Conservation (phyloP, 2,888 invertebrate genomes). For the Mesorhabditis belari region DNA sequence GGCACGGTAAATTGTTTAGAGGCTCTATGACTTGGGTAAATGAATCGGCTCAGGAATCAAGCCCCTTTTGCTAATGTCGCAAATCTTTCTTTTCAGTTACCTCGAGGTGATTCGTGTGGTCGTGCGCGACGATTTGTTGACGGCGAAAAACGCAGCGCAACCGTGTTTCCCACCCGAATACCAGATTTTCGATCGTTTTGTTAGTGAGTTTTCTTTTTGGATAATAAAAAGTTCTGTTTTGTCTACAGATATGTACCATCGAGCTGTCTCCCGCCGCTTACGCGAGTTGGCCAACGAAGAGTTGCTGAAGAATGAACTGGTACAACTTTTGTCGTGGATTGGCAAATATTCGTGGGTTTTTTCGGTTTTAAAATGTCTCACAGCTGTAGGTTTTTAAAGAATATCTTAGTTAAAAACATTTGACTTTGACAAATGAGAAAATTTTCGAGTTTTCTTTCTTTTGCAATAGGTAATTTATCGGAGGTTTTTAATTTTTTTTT, state of each 20-base stretch:
- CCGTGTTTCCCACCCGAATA: slow-evolving; percentile 94
- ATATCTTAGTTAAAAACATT: too few species aligned
- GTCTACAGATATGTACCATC: slow-evolving; percentile 92
- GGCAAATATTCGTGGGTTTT: slow-evolving; percentile 67
- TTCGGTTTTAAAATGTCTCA: too few species aligned
- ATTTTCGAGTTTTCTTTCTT: too few species aligned
- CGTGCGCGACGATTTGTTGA: slow-evolving; percentile 43
- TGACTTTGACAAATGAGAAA: too few species aligned
- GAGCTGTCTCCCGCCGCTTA: slow-evolving; percentile 62
- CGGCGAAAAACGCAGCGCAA: slow-evolving; percentile 56
- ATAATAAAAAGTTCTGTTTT: too few species aligned
- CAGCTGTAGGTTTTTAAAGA: too few species aligned
- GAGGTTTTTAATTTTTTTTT: slow-evolving; percentile 51
- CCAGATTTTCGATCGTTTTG: slow-evolving; percentile 81
- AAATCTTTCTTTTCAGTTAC: slow-evolving; percentile 63
- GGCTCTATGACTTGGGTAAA: background rate
- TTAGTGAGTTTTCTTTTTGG: too few species aligned
- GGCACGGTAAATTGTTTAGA: slow-evolving; percentile 53
- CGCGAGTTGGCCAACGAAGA: slow-evolving; percentile 80
- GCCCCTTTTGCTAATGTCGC: too few species aligned
- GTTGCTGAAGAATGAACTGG: slow-evolving; percentile 90
- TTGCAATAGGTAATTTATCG: too few species aligned
- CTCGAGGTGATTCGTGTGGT: slow-evolving; percentile 64
- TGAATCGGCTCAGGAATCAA: too few species aligned
- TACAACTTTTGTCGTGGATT: slow-evolving; percentile 85